Conservation (phyloP, 2,113 vertebrate species). For the Entelurus aequoreus region DNA sequence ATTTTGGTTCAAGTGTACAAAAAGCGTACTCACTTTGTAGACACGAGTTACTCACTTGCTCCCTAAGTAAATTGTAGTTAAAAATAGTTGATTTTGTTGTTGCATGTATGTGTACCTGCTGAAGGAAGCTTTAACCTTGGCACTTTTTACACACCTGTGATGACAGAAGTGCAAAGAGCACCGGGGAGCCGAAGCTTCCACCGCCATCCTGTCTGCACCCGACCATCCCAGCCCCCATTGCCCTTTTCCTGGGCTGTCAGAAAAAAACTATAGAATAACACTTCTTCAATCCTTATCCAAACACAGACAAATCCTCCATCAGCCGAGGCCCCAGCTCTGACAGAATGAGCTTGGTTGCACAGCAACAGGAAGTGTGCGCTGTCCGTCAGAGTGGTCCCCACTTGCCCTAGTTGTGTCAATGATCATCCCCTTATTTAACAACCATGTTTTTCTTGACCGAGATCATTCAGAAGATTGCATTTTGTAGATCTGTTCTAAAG, state of each 20-base stretch:
- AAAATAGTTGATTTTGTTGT: too few species aligned
- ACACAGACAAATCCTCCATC: conserved; percentile 70
- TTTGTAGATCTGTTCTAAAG: conserved; percentile 42
- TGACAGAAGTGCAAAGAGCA: conserved; percentile 63
- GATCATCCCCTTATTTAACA: conserved; percentile 44
- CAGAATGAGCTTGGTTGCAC: conserved; percentile 66
- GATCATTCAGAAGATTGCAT: conserved; percentile 33
- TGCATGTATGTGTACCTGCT: not conserved
- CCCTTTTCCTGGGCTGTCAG: conserved; percentile 65
- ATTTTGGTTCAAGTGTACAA: too few species aligned
- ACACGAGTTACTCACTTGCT: too few species aligned
- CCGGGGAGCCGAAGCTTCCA: conserved; percentile 36
- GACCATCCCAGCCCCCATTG: conserved; percentile 55
- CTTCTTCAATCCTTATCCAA: conserved; percentile 74
- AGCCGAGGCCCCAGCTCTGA: conserved; percentile 57
- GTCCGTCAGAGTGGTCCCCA: conserved; percentile 60
- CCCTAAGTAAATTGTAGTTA: not conserved
- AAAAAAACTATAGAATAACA: conserved; percentile 69
- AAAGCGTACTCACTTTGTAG: too few species aligned
- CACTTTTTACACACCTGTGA: conserved; percentile 60
- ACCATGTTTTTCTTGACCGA: conserved; percentile 50
- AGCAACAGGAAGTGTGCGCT: conserved; percentile 66
- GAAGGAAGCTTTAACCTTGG: conserved; percentile 37
- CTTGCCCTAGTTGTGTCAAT: conserved; percentile 57
- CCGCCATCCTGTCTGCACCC: conserved; percentile 65